Evolutionary conservation across 2,888 invertebrate genomes (phyloP).

Genomic region (Autographa pulchrina): DNA sequence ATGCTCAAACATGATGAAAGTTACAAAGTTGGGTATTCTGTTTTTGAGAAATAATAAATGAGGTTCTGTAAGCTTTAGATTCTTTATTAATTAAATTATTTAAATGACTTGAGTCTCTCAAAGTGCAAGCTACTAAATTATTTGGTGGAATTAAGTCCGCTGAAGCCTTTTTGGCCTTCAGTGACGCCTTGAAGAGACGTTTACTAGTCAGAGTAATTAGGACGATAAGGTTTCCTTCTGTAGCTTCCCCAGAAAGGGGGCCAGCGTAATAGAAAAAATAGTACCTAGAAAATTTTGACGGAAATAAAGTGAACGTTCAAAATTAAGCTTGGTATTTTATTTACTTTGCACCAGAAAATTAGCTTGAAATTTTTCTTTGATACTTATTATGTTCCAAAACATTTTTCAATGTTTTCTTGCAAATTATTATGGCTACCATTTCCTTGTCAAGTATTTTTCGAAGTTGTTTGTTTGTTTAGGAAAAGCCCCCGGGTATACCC

Average conservation of each 20-base stretch:
- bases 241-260: constrained; percentile 34
- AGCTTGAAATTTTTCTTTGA: too few species aligned
- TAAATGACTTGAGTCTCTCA: constrained; percentile 75
- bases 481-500: too few species aligned
- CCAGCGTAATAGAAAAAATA: constrained; percentile 21
- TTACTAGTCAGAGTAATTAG: constrained; percentile 64
- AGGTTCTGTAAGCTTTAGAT: constrained; percentile 66
- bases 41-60: constrained; percentile 71
- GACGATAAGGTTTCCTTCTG: constrained; percentile 47
- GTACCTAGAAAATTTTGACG: constrained; percentile 14
- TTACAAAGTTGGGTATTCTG: constrained; percentile 56
- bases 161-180: constrained; percentile 70
- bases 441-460: too few species aligned
- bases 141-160: constrained; percentile 74
- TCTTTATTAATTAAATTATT: constrained; percentile 81
- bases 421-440: too few species aligned
- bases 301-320: constrained; percentile 6
- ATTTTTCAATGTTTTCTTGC: too few species aligned
- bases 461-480: too few species aligned
- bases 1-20: constrained; percentile 49
- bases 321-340: neutral
- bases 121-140: constrained; percentile 78
- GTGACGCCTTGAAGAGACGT: constrained; percentile 66
- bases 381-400: too few species aligned
- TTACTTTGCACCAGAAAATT: too few species aligned